phyloP scores from a whole-genome alignment of 2,113 vertebrate genomes.

The Chaetops frenatus region DNA sequence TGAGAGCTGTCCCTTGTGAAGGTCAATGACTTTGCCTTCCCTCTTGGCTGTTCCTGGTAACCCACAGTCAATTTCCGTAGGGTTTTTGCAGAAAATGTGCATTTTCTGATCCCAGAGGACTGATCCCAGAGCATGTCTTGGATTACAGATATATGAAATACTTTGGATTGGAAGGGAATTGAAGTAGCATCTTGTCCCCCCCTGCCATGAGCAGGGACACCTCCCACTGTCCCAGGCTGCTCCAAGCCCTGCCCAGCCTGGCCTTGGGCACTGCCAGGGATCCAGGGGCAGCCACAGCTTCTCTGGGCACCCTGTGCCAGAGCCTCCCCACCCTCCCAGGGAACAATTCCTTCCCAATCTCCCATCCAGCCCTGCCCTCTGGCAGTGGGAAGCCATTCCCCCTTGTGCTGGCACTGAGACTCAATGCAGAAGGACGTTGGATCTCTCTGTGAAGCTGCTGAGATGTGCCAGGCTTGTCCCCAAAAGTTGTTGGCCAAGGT shows the following conservation, averaged over 20 bases:
- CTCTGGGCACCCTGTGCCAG: not conserved
- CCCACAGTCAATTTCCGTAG: not conserved
- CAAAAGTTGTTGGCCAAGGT: not conserved
- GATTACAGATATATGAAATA: not conserved
- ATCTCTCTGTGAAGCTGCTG: not conserved
- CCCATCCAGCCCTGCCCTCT: not conserved
- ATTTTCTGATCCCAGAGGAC: too few relatives aligned
- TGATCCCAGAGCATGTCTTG: not conserved
- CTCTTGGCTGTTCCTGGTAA: not conserved
- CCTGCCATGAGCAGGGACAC: not conserved
- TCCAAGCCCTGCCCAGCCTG: not conserved
- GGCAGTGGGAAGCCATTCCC: not conserved
- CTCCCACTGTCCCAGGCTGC: not conserved
- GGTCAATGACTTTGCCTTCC: not conserved
- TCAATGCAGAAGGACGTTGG: accelerated
- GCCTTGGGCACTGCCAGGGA: not conserved
- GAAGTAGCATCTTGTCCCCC: not conserved
- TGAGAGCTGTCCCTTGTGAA: not conserved
- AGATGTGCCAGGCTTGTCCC: not conserved
- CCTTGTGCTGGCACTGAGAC: not conserved
- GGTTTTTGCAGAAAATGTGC: not conserved
- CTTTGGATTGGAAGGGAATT: not conserved
- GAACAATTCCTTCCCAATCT: not conserved
- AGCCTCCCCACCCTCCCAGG: not conserved
- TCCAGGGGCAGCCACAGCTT: not conserved